Percentiles rank a stretch among this genome's conserved stretches.
phyloP scores from a whole-genome alignment of 2,797 vertebrate genomes.

The Eupleurogrammus muticus region DNA sequence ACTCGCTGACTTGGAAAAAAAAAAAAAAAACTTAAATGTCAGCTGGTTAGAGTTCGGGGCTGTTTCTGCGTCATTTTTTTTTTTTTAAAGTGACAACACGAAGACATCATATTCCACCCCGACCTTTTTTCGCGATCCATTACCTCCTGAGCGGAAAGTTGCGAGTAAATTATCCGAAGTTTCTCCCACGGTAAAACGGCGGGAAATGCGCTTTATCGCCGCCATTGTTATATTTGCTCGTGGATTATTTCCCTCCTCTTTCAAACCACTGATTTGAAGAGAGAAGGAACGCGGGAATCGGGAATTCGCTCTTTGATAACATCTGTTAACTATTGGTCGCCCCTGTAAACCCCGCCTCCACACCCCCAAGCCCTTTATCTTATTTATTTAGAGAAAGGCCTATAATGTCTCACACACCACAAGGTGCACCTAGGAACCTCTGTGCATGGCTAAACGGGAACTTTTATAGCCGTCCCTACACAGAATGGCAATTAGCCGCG shows the following conservation, averaged over 20 bases:
- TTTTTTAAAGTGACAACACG: not conserved
- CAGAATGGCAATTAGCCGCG: slow-evolving; percentile 85
- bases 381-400: slow-evolving; percentile 78
- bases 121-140: slow-evolving; percentile 14
- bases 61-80: not conserved
- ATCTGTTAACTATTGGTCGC: slow-evolving; percentile 67
- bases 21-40: not conserved
- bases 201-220: slow-evolving; percentile 41
- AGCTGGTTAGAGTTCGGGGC: not conserved
- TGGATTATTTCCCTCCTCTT: slow-evolving; percentile 42
- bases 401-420: slow-evolving; percentile 72
- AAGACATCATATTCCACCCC: slow-evolving; percentile 1
- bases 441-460: slow-evolving; percentile 76
- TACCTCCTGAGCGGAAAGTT: slow-evolving; percentile 22
- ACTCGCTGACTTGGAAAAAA: not conserved
- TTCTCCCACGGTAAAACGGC: slow-evolving; percentile 25
- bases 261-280: slow-evolving; percentile 51
- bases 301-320: slow-evolving; percentile 66
- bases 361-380: slow-evolving; percentile 55
- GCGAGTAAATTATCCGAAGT: slow-evolving; percentile 36
- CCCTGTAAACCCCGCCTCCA: slow-evolving; percentile 54
- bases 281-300: slow-evolving; percentile 67
- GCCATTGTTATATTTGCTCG: slow-evolving; percentile 43
- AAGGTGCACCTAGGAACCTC: slow-evolving; percentile 70
- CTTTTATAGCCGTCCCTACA: slow-evolving; percentile 79